Evolutionary conservation across 2,113 vertebrate species (phyloP).

Genomic region (Hassar affinis): DNA sequence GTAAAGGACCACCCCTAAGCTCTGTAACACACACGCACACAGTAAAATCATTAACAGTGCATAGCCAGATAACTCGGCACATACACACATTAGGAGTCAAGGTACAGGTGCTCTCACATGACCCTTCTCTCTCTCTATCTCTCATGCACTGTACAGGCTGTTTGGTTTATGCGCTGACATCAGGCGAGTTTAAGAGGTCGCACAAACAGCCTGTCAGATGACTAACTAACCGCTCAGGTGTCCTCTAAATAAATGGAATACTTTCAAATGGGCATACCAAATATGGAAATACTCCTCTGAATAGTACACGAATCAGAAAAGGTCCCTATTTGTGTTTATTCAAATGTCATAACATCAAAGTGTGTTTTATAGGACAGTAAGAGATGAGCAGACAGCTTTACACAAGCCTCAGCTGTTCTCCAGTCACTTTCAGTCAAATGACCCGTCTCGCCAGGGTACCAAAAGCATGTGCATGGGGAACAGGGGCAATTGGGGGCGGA

Average conservation of each 20-base stretch:
- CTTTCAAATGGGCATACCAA: neutral
- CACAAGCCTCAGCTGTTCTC: no score
- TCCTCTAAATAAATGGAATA: neutral
- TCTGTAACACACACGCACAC: constrained; percentile 80
- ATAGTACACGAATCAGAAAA: no score
- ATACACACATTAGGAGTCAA: constrained; percentile 22
- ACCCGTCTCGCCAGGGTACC: neutral
- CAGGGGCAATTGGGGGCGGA: neutral
- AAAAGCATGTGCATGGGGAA: neutral
- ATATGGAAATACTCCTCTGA: neutral
- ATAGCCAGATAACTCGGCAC: constrained; percentile 30
- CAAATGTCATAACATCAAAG: neutral
- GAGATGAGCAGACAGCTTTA: neutral
- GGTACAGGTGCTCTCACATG: constrained; percentile 39
- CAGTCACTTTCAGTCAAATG: neutral
- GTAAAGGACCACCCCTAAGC: constrained; percentile 97
- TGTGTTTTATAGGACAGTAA: neutral
- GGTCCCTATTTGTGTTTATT: neutral
- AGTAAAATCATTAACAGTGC: constrained; percentile 26
- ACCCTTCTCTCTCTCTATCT: constrained; percentile 20
- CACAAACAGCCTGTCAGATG: constrained; percentile 36
- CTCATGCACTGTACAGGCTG: constrained; percentile 3
- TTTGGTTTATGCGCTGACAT: constrained; percentile 45
- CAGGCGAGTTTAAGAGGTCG: constrained; percentile 40
- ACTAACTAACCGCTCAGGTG: constrained; percentile 24